Percentiles rank a stretch among this genome's conserved stretches.
These are phyloP conservation scores for Edolisoma coerulescens DNA, from an alignment of 2,113 vertebrate genomes.

Conservation along the genomic window DNA sequence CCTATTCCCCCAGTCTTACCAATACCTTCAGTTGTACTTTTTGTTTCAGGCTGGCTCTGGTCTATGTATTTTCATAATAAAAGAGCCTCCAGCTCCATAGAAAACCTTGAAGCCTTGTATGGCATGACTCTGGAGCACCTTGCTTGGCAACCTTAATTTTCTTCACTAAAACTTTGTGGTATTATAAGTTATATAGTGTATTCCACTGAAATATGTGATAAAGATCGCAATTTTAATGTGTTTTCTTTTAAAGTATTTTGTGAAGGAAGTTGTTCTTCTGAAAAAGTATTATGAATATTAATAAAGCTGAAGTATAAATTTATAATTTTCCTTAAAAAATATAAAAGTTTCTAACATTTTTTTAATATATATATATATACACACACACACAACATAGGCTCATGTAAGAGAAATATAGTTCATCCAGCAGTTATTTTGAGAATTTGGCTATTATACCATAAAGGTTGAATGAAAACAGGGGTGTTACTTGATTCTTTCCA, in stretches of 20 bases:
- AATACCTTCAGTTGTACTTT: background rate
- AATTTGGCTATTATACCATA: background rate
- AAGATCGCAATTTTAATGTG: background rate
- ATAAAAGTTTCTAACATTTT: background rate
- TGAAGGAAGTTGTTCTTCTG: background rate
- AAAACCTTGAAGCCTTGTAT: background rate
- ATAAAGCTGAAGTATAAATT: background rate
- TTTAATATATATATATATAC: background rate
- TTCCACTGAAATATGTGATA: background rate
- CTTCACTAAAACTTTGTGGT: background rate
- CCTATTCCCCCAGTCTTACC: fast-evolving
- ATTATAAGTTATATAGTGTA: background rate
- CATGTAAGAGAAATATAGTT: background rate
- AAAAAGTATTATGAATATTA: background rate
- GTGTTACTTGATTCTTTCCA: background rate
- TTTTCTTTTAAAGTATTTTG: background rate
- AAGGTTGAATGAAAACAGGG: background rate
- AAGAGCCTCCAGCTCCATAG: background rate
- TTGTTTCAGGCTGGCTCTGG: background rate
- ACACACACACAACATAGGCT: background rate
- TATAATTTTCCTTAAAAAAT: background rate
- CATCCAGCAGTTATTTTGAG: background rate
- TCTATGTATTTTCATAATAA: background rate
- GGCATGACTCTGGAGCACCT: background rate
- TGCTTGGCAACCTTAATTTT: background rate